Evolutionary conservation across 2,888 invertebrate genomes (phyloP).

Genomic region (Caenorhabditis wallacei): DNA sequence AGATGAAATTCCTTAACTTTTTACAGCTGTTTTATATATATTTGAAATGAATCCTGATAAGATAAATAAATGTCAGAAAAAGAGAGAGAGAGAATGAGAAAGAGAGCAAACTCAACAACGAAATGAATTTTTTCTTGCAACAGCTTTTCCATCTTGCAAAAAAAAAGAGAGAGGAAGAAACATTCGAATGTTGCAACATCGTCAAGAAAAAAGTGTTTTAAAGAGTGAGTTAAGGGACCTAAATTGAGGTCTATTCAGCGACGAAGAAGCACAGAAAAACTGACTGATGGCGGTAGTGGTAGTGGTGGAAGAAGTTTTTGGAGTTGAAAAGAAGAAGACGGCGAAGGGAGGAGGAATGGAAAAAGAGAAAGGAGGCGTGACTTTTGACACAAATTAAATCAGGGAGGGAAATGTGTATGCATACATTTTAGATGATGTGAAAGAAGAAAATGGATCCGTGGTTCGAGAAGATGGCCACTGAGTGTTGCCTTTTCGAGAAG

Average conservation of each 20-base stretch:
- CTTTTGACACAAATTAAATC: conserved; percentile 45
- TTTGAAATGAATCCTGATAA: neutral
- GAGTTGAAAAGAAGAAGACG: neutral
- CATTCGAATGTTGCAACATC: conserved; percentile 7
- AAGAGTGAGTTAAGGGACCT: neutral
- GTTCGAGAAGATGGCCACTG: neutral
- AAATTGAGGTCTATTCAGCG: conserved; percentile 34
- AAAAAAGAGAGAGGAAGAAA: neutral
- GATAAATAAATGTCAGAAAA: neutral
- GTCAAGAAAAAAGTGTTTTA: neutral
- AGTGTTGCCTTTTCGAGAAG: too few species aligned
- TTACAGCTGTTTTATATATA: conserved; percentile 15
- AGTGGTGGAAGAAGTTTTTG: conserved; percentile 4
- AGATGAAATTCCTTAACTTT: neutral
- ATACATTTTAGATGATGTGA: conserved; percentile 20
- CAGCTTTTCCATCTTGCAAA: neutral
- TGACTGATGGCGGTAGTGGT: conserved; percentile 24
- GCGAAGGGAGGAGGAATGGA: neutral
- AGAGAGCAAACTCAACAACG: neutral
- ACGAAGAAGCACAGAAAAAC: conserved; percentile 6
- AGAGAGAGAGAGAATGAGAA: neutral
- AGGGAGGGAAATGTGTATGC: conserved; percentile 34
- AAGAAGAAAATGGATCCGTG: neutral
- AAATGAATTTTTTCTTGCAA: neutral
- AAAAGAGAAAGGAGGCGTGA: conserved; percentile 25